These are phyloP conservation scores for Idaea straminata DNA, from an alignment of 2,888 invertebrate genomes.

Conservation along the genomic window DNA sequence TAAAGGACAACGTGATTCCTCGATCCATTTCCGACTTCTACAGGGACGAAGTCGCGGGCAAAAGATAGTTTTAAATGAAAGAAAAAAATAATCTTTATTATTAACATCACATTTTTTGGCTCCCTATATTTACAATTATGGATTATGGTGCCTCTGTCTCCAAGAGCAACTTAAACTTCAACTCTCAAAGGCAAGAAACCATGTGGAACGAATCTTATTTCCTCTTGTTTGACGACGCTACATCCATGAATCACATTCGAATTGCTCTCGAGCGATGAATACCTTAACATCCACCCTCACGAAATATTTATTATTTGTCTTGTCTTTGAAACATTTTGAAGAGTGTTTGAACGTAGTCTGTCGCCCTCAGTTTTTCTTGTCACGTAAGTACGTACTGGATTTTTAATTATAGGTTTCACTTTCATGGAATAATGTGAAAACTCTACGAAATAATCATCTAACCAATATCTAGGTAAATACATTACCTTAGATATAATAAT, in stretches of 20 bases:
- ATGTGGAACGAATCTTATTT: not conserved
- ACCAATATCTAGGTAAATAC: no score
- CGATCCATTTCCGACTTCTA: no score
- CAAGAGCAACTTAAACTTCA: not conserved
- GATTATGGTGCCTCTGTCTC: not conserved
- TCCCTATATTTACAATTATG: no score
- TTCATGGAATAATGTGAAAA: no score
- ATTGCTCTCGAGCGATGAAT: conserved; percentile 53
- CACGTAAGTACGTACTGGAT: not conserved
- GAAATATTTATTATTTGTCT: conserved; percentile 53
- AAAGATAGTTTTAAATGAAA: no score
- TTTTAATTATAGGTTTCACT: no score
- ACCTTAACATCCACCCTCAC: conserved; percentile 45
- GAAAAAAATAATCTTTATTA: no score
- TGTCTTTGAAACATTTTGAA: conserved; percentile 17
- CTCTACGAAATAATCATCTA: no score
- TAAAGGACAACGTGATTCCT: no score
- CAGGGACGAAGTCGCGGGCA: no score
- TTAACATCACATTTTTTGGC: no score
- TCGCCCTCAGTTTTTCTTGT: not conserved
- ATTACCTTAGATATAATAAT: no score
- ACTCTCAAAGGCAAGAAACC: not conserved
- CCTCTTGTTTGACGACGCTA: conserved; percentile 2
- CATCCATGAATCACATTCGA: conserved; percentile 50
- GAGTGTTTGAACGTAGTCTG: conserved; percentile 2